These are phyloP conservation scores for Drosophila yakuba DNA, from an alignment of 1,140 invertebrate genomes.

Conservation along the genomic window DNA sequence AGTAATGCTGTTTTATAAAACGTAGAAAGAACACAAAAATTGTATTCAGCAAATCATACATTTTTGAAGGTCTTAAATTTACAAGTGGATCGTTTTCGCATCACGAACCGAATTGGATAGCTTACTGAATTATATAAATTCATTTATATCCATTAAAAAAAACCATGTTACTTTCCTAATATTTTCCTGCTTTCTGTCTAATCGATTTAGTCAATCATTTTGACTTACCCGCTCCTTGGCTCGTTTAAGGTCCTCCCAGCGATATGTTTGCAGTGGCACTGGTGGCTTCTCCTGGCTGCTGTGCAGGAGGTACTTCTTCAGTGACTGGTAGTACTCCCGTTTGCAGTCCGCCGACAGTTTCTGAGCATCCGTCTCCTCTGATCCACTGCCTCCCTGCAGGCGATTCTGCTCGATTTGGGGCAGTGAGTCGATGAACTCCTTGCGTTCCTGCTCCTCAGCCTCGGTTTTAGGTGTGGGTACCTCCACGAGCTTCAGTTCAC, in stretches of 20 bases:
- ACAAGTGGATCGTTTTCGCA: neutral
- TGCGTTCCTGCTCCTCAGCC: constrained; percentile 72
- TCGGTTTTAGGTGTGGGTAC: constrained; percentile 74
- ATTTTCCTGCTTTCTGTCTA: too few relatives aligned
- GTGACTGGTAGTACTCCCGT: constrained; percentile 82
- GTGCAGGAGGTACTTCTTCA: constrained; percentile 79
- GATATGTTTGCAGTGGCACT: constrained; percentile 88
- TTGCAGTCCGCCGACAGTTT: constrained; percentile 80
- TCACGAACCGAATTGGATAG: neutral
- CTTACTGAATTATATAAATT: too few relatives aligned
- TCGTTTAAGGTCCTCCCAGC: constrained; percentile 90
- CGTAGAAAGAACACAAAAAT: neutral
- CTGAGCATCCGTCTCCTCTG: constrained; percentile 65
- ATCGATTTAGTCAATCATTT: too few relatives aligned
- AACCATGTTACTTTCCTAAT: too few relatives aligned
- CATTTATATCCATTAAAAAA: too few relatives aligned
- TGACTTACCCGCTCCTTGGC: constrained; percentile 84
- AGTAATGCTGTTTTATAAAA: constrained; percentile 1
- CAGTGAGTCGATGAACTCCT: constrained; percentile 78
- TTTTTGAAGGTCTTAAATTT: neutral
- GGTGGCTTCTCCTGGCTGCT: constrained; percentile 85
- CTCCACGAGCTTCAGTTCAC: constrained; percentile 71
- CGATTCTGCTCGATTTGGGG: constrained; percentile 69
- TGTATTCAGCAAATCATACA: neutral
- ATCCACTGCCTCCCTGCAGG: constrained; percentile 7